phyloP scores from a whole-genome alignment of 2,113 vertebrate genomes.

The Agapornis roseicollis region DNA sequence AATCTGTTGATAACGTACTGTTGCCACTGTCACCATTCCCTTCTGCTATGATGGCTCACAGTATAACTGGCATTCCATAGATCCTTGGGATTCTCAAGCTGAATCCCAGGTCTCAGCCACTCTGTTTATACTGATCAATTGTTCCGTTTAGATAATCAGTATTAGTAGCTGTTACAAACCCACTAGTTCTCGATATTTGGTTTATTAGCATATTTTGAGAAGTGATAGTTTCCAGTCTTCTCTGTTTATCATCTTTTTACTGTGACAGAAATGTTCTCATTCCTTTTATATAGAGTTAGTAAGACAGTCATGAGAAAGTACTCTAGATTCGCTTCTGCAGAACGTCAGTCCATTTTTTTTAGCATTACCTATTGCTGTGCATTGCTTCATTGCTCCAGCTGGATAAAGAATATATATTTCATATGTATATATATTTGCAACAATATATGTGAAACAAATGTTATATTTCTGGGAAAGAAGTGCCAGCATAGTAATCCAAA shows the following conservation, averaged over 20 bases:
- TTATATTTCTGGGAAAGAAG: background rate
- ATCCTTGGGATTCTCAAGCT: background rate
- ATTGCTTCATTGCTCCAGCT: background rate
- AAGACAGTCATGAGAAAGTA: background rate
- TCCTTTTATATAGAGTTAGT: background rate
- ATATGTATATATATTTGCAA: background rate
- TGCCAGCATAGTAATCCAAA: background rate
- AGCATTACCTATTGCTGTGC: background rate
- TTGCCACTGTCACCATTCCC: background rate
- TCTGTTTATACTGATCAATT: background rate
- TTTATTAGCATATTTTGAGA: background rate
- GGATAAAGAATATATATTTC: background rate
- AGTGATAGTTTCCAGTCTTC: background rate
- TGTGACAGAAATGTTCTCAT: background rate
- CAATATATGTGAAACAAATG: background rate
- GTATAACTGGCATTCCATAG: background rate
- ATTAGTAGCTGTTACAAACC: background rate
- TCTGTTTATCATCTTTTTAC: background rate
- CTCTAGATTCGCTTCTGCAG: background rate
- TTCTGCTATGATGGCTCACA: background rate
- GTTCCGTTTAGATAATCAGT: background rate
- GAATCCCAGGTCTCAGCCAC: background rate
- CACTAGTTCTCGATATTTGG: background rate
- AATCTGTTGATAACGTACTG: background rate
- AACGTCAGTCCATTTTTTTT: background rate